Percentiles rank a stretch among this genome's conserved stretches.
Evolutionary conservation across 2,113 vertebrate genomes (phyloP).

Genomic region (Pangasianodon hypophthalmus): DNA sequence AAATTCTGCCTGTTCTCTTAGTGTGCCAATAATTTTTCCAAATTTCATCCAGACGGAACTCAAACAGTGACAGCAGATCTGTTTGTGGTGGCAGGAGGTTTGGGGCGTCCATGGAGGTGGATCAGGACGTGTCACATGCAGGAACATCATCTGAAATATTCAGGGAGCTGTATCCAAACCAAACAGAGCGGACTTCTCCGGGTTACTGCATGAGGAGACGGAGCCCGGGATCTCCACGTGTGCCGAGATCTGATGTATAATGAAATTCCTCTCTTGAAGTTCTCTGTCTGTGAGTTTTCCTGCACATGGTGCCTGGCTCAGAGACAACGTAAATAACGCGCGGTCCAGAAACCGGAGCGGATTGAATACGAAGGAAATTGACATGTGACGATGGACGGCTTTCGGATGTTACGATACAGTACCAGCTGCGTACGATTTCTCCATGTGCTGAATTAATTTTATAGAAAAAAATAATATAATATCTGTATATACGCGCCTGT

Average conservation of each 20-base stretch:
- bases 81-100: conserved; percentile 9
- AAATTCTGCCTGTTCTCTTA: neutral
- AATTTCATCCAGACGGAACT: neutral
- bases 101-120: conserved; percentile 18
- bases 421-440: neutral
- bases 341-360: conserved; percentile 14
- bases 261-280: conserved; percentile 61
- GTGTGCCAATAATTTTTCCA: neutral
- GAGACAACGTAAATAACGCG: conserved; percentile 56
- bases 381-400: conserved; percentile 10
- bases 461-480: neutral
- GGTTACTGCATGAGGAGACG: conserved; percentile 8
- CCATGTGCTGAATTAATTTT: neutral
- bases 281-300: conserved; percentile 61
- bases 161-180: conserved; percentile 56
- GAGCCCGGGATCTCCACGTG: conserved; percentile 24
- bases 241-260: conserved; percentile 52
- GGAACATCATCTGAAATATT: conserved; percentile 17
- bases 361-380: conserved; percentile 47
- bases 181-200: conserved; percentile 52
- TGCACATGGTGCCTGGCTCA: conserved; percentile 56
- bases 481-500: neutral
- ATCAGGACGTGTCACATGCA: conserved; percentile 10
- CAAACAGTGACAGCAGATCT: neutral
- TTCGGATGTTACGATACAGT: neutral